These are phyloP conservation scores for Eumaeus atala DNA, from an alignment of 1,140 invertebrate genomes.

Conservation along the genomic window DNA sequence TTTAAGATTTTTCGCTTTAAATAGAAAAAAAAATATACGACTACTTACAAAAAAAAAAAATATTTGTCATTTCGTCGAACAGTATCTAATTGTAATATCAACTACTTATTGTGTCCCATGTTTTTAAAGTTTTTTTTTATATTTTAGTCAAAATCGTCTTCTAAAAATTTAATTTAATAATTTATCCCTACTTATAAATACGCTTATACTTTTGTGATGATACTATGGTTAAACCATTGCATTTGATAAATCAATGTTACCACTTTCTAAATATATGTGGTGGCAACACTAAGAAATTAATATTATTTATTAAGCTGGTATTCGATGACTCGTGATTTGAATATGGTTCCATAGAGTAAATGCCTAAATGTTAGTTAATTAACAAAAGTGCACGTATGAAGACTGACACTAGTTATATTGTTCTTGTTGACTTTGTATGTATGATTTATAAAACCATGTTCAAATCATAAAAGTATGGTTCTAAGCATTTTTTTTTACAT, in stretches of 20 bases:
- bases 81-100: no score
- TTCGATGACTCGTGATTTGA: slow-evolving; percentile 7
- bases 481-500: slow-evolving; percentile 19
- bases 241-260: not conserved
- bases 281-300: no score
- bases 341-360: not conserved
- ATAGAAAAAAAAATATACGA: no score
- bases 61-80: no score
- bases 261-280: no score
- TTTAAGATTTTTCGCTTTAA: no score
- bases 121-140: no score
- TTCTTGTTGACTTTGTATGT: slow-evolving; percentile 17
- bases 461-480: slow-evolving; percentile 19
- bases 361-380: not conserved
- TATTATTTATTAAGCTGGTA: no score
- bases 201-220: slow-evolving; percentile 4
- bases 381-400: slow-evolving; percentile 21
- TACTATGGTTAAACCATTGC: not conserved
- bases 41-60: no score
- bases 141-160: no score
- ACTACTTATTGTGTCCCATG: no score
- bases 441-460: slow-evolving; percentile 18
- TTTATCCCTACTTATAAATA: not conserved
- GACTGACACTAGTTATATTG: slow-evolving; percentile 27
- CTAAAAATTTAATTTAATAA: no score